These are phyloP conservation scores for Panorpa germanica DNA, from an alignment of 2,888 invertebrate species.

Conservation along the genomic window DNA sequence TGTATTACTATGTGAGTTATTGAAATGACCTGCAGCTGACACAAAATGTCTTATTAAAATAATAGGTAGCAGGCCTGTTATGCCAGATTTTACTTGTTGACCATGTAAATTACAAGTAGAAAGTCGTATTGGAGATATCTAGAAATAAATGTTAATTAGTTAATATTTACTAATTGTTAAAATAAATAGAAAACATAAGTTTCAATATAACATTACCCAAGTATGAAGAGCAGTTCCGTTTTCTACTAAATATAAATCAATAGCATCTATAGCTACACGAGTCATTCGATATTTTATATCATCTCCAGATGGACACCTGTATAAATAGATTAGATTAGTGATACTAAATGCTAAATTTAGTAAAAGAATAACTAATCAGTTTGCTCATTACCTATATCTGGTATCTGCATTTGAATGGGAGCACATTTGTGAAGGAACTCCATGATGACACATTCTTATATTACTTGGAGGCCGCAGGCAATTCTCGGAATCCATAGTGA, in stretches of 20 bases:
- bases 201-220: conserved; percentile 34
- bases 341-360: too few species aligned
- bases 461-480: conserved; percentile 66
- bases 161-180: conserved; percentile 10
- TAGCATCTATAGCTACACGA: conserved; percentile 67
- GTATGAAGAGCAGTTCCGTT: conserved; percentile 70
- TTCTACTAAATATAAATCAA: conserved; percentile 85
- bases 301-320: conserved; percentile 53
- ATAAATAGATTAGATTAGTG: too few species aligned
- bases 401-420: conserved; percentile 45
- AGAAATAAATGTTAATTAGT: conserved; percentile 12
- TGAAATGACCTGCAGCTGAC: conserved; percentile 30
- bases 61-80: conserved; percentile 69
- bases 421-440: conserved; percentile 47
- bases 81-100: conserved; percentile 71
- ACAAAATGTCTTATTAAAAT: conserved; percentile 49
- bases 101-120: conserved; percentile 93
- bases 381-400: conserved; percentile 33
- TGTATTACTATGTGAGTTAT: conserved; percentile 36
- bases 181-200: conserved; percentile 4
- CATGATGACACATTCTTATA: conserved; percentile 61
- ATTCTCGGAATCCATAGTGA: conserved; percentile 80
- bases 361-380: conserved; percentile 7
- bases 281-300: conserved; percentile 90
- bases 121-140: conserved; percentile 70